Conservation (phyloP, 2,888 invertebrate species). For the Chrysolina oricalcia region DNA sequence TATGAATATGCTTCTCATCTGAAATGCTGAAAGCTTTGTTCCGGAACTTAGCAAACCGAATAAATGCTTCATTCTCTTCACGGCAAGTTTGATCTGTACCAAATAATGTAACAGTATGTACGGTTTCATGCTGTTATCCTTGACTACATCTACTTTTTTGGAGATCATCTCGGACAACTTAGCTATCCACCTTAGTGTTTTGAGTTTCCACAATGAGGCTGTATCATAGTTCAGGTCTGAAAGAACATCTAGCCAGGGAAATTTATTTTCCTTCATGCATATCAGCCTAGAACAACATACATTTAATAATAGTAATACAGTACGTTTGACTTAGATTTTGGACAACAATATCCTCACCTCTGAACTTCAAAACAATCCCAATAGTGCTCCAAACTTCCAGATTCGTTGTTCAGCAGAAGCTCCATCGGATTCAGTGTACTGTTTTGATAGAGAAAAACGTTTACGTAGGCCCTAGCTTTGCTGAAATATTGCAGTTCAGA, state of each 20-base stretch:
- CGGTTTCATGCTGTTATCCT: constrained; percentile 63
- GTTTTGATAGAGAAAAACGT: constrained; percentile 63
- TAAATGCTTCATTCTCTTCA: constrained; percentile 61
- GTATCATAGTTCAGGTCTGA: constrained; percentile 62
- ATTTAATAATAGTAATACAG: too few species aligned
- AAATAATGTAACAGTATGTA: constrained; percentile 63
- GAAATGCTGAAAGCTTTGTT: constrained; percentile 59
- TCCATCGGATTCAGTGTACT: constrained; percentile 60
- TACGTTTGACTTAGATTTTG: too few species aligned
- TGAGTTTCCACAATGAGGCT: constrained; percentile 61
- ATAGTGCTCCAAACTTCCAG: constrained; percentile 59
- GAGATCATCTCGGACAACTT: constrained; percentile 65
- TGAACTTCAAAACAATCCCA: constrained; percentile 69
- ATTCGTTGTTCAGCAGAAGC: constrained; percentile 62
- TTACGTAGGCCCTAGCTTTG: constrained; percentile 56
- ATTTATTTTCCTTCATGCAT: constrained; percentile 63
- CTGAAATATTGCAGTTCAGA: constrained; percentile 59
- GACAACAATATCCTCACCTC: constrained; percentile 57
- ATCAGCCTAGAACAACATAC: constrained; percentile 54
- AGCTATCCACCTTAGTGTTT: constrained; percentile 63
- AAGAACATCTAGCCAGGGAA: constrained; percentile 64
- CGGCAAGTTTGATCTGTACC: constrained; percentile 63
- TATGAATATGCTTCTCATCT: constrained; percentile 64
- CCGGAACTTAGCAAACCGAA: constrained; percentile 57
- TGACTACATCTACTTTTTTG: constrained; percentile 58